Base-by-base conservation (phyloP, 2,797 vertebrate species). In the Sardinella longiceps region DNA sequence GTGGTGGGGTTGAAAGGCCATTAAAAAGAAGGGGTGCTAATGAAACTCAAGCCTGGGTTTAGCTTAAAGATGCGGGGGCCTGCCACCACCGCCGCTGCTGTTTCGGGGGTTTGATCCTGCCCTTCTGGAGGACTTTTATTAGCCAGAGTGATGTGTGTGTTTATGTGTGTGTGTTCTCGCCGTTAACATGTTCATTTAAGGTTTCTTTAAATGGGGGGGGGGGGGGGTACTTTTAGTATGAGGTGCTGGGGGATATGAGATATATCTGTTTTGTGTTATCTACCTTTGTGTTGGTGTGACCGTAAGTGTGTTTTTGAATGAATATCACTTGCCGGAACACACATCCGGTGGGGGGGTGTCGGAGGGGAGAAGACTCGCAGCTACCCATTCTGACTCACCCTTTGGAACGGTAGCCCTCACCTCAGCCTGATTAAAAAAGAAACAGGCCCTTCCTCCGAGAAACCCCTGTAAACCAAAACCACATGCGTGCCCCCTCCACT, bases 381-480 rank as follows among this genome's bases (percentile, higher is more conserved):
- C 28, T 28, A 66, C 25, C 60, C 60, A 30, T 33, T 18, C 33
- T 39, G 66, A 74, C 30, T 74, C 66, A 74, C 66, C 30, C 66
- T 53, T 82, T 83, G 85, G 39, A 43, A 81, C 82, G 81, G 88
- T 86, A 85, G 85, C 81, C 70, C 82, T 77, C 60, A 66, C 48
- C 60, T 51, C 51, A 63, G 58, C 81, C 86, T 86, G 85, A 88
- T 88, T 85, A 89, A 74, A 74, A 74, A 39, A 25, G 87, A 86
- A 87, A 80, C 82, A 83, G 66, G 81, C 83, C 58, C 80, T 53
- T 58, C 82, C 80, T 84, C 82, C 82, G 63, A 87, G 53, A 82
- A 82, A 50, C 28, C 58, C 84, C 51, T 74, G 82, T 88, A 94
- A 95, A 94, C 91, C 91, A 89, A 93, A 95, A 93, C 92, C 94